Base-by-base conservation (phyloP, 2,797 vertebrate genomes). In the Erethizon dorsatum region DNA sequence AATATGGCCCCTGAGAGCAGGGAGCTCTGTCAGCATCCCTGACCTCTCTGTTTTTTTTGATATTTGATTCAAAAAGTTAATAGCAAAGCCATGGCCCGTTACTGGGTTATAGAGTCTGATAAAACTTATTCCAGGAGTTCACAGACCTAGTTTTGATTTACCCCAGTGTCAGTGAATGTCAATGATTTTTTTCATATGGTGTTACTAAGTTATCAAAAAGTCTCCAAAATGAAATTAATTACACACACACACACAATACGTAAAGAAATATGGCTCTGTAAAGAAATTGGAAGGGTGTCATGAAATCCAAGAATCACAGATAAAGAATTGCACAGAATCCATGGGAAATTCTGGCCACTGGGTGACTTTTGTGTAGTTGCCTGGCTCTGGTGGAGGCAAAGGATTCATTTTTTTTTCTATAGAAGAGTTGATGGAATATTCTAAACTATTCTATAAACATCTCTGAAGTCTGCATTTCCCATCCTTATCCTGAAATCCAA, bases 51-150 rank as follows among this genome's bases (percentile, higher is more conserved):
- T 96, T 6, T 86, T 33, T 77, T 83, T 56, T 92, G 24, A 31
- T 73, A 96, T 78, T 92, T 92, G 79, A 82, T 94, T 85, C 75
- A n/a, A 86, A 69, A 95, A 67, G 45, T 69, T 96, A 45, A 73
- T 50, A 79, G 63, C 24, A 88, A 88, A 90, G 47, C 67, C 24
- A 11, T 80, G 31, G 26, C 83, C 10, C 45, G 5, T 71, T 88
- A 84, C 52, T 79, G 45, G 59, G 88, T 92, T 94, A 65, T 57
- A 9, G 5, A 59, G 31, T 59, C 50, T 54, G n/a, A 59, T 24
- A 77, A 91, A 71, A 41, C 20, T 54, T 75, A 41, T 71, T 95
- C 20, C 65, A 61, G 45, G 18, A 78, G 78, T 87, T 67, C 28
- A 83, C 12, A 91, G 79, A 45, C 31, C 47, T 71, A 50, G 4